Percentiles rank a stretch among this genome's conserved stretches.
phyloP scores from a whole-genome alignment of 2,888 invertebrate species.

The Athrips mouffetella region DNA sequence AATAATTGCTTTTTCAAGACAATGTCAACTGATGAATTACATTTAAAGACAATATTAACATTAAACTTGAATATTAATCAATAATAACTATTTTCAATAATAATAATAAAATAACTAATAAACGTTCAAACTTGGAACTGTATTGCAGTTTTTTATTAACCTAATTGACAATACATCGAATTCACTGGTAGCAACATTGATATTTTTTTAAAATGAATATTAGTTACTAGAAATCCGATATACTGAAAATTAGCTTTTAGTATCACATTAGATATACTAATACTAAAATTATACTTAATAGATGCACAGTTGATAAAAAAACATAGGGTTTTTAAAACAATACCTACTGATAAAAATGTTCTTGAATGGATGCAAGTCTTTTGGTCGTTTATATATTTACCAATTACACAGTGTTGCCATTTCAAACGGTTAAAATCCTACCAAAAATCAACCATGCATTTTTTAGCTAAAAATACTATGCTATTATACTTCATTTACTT shows the following conservation, averaged over 20 bases:
- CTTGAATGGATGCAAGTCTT: no score
- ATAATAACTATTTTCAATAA: not conserved
- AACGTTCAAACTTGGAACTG: slow-evolving; percentile 4
- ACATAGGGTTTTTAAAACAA: not conserved
- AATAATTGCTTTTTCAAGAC: not conserved
- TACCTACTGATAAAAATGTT: no score
- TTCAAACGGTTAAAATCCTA: no score
- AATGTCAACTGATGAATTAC: not conserved
- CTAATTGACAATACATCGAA: not conserved
- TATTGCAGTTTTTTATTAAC: slow-evolving; percentile 1
- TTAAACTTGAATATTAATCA: slow-evolving; percentile 1
- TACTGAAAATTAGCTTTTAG: slow-evolving; percentile 5
- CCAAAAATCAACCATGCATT: not conserved
- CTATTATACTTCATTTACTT: slow-evolving; percentile 11
- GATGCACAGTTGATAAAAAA: not conserved
- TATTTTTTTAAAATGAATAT: not conserved
- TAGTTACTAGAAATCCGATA: not conserved
- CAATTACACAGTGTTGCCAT: not conserved
- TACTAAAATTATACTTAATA: slow-evolving; percentile 4
- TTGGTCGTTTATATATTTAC: no score
- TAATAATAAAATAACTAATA: slow-evolving; percentile 1
- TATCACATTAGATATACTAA: slow-evolving; percentile 15
- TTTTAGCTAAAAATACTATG: slow-evolving; percentile 1
- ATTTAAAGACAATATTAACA: not conserved
- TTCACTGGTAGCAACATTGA: not conserved